Evolutionary conservation across 2,888 invertebrate species (phyloP), one percentile per base, ranked within the genome.

Genomic region (Leucoma salicis): DNA sequence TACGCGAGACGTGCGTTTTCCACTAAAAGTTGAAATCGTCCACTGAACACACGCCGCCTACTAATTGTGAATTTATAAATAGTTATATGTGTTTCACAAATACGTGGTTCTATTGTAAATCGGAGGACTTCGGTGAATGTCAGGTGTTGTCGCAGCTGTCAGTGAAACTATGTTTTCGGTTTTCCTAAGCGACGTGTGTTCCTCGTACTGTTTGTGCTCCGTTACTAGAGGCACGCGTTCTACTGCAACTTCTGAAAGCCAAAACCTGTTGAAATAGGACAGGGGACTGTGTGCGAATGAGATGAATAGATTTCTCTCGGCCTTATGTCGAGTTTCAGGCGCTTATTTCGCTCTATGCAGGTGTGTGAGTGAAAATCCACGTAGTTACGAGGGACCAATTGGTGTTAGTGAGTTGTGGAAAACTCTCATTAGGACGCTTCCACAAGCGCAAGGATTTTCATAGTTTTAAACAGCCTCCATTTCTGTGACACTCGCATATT

Each of bases 231-330:
- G 79, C 83, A 87, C 87, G 85, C 84, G 80, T 77, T 80, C 78
- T 68, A 73, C 80, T 85, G 86, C 83, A 81, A 81, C 77, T 72
- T 74, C 82, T 88, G 86, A 88, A 85, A 89, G 76, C 82, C 81
- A 85, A 87, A 88, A 89, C 89, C 89, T 89, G 89, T 89, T 89
- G 89, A 88, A 88, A 86, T 88, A 77, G 85, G 80, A 85, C 74
- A 62, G 79, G 73, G 71, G 71, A 74, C 77, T 70, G 76, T 42
- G 87, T 49, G 77, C 56, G 78, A 89, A 63, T 38, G 78, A 70
- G 86, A 87, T 55, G 57, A 47, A 40, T 35, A 6, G 33, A 45
- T 25, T 39, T 72, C 63, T 62, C 66, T 48, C 67, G 42, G 53
- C 57, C 45, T 61, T 74, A 70, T 70, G 45, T 48, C 49, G 54